phyloP scores from a whole-genome alignment of 1,140 invertebrate genomes.

The Pseudobourletiella spinata region DNA sequence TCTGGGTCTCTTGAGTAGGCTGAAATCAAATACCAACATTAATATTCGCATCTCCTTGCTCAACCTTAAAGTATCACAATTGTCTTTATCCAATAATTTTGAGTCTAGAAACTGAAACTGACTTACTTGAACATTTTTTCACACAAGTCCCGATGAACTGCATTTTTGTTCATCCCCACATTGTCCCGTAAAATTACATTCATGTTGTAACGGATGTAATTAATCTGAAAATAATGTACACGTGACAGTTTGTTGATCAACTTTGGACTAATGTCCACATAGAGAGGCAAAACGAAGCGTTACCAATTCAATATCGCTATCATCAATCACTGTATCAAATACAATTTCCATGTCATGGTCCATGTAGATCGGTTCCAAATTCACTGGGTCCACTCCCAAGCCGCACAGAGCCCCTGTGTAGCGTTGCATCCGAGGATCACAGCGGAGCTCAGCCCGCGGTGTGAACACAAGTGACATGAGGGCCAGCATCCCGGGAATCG shows the following conservation, averaged over 20 bases:
- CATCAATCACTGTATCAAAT: constrained; percentile 60
- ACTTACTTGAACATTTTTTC: constrained; percentile 15
- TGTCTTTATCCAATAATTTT: too few relatives aligned
- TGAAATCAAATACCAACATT: neutral
- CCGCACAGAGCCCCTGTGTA: constrained; percentile 74
- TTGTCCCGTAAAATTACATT: constrained; percentile 43
- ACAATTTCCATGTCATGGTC: constrained; percentile 74
- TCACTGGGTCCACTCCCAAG: constrained; percentile 54
- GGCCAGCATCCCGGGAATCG: constrained; percentile 65
- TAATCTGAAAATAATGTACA: constrained; percentile 44
- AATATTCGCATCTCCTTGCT: too few relatives aligned
- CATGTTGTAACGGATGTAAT: constrained; percentile 52
- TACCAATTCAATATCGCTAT: constrained; percentile 56
- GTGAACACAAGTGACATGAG: constrained; percentile 70
- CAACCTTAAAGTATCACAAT: too few relatives aligned
- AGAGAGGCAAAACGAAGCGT: too few relatives aligned
- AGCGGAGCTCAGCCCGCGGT: constrained; percentile 62
- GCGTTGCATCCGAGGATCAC: constrained; percentile 46
- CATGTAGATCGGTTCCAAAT: constrained; percentile 46
- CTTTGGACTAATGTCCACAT: neutral
- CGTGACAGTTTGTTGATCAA: neutral
- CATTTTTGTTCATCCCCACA: constrained; percentile 3
- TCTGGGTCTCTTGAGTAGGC: constrained; percentile 16
- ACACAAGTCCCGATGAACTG: constrained; percentile 8
- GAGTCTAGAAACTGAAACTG: too few relatives aligned